These are phyloP conservation scores for Myotis myotis DNA, from an alignment of 2,797 vertebrate genomes.

Conservation along the genomic window DNA sequence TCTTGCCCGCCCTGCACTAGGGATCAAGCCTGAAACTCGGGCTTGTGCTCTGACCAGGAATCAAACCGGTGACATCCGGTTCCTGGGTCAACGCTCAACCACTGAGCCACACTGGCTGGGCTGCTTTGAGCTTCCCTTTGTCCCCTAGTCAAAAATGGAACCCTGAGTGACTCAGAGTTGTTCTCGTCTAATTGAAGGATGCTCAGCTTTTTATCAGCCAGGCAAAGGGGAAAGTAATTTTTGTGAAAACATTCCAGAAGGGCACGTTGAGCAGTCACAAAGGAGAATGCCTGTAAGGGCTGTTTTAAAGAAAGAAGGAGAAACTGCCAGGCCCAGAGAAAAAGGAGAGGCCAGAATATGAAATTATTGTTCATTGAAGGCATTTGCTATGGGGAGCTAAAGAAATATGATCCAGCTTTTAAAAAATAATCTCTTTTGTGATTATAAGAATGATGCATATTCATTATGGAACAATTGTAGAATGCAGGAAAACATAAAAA, in stretches of 20 bases:
- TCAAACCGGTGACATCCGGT: too few species aligned
- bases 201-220: background rate
- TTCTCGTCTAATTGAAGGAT: background rate
- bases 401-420: background rate
- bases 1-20: too few species aligned
- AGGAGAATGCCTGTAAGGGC: background rate
- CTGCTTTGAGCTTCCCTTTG: background rate
- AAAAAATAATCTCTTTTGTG: conserved; percentile 9
- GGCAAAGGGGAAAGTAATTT: background rate
- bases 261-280: background rate
- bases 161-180: background rate
- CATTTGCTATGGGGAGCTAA: background rate
- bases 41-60: too few species aligned
- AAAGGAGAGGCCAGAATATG: background rate
- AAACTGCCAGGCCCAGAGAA: background rate
- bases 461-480: background rate
- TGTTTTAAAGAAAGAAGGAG: conserved; percentile 12
- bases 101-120: background rate
- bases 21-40: too few species aligned
- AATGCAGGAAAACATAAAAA: background rate
- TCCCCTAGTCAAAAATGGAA: background rate
- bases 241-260: background rate
- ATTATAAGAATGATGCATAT: background rate
- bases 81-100: too few species aligned
- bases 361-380: background rate